phyloP scores from a whole-genome alignment of 2,797 vertebrate genomes.

The Scolopax bukidnonensis region DNA sequence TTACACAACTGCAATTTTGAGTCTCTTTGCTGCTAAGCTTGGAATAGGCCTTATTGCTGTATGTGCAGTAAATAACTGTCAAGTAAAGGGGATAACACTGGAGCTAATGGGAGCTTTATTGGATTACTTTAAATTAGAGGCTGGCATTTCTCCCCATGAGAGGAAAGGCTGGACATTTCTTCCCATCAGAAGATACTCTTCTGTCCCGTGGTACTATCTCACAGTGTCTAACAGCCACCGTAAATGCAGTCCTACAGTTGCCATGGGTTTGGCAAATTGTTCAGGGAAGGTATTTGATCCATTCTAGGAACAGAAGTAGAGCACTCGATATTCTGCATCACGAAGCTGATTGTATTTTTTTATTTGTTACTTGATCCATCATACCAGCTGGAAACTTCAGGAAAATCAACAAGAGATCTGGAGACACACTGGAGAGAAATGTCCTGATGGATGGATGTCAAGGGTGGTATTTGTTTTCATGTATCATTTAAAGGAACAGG shows the following conservation, averaged over 20 bases:
- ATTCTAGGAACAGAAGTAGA: not conserved
- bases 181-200: not conserved
- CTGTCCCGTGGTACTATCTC: not conserved
- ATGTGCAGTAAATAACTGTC: not conserved
- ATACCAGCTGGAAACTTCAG: not conserved
- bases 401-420: not conserved
- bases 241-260: not conserved
- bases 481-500: not conserved
- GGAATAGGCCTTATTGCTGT: not conserved
- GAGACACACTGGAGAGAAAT: not conserved
- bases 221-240: not conserved
- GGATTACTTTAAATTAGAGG: not conserved
- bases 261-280: not conserved
- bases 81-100: not conserved
- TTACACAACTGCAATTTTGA: not conserved
- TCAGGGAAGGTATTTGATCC: not conserved
- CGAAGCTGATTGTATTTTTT: not conserved
- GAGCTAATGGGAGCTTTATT: not conserved
- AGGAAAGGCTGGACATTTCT: not conserved
- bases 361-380: not conserved
- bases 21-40: constrained; percentile 5
- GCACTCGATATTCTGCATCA: not conserved
- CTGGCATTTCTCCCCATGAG: not conserved
- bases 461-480: not conserved
- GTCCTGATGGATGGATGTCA: not conserved